These are phyloP conservation scores for Siderastrea radians DNA, from an alignment of 92 coral and sea anemone species.

Conservation along the genomic window DNA sequence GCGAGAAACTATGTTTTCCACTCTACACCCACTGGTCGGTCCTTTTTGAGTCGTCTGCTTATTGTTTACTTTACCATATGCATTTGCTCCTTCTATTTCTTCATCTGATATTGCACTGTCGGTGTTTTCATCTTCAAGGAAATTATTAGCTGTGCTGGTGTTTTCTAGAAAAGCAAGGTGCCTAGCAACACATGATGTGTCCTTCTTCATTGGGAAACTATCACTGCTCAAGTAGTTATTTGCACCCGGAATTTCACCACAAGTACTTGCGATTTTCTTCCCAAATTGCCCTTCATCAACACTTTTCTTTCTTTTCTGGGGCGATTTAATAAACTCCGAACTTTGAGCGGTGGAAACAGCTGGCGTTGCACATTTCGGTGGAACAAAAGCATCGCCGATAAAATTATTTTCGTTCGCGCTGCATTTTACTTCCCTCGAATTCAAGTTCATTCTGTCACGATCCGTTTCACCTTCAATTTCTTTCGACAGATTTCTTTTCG, in stretches of 20 bases:
- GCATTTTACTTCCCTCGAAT: conserved; percentile 25
- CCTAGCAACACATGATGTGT: conserved; percentile 47
- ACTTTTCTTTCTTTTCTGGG: conserved; percentile 49
- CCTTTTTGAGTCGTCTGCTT: conserved; percentile 47
- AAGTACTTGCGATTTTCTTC: conserved; percentile 1
- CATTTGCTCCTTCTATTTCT: conserved; percentile 76
- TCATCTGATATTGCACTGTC: conserved; percentile 99
- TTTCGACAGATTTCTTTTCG: conserved; percentile 43
- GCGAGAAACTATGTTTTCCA: conserved; percentile 79
- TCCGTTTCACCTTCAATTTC: conserved; percentile 39
- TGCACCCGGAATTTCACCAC: neutral
- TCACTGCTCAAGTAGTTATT: neutral
- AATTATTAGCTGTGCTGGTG: conserved; percentile 20
- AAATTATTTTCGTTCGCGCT: neutral
- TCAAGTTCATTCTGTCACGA: conserved; percentile 4
- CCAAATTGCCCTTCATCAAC: conserved; percentile 29
- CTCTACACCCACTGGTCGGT: conserved; percentile 45
- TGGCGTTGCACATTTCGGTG: conserved; percentile 73
- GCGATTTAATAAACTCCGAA: conserved; percentile 60
- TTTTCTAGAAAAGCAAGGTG: conserved; percentile 78
- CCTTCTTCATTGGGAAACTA: neutral
- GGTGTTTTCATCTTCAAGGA: conserved; percentile 85
- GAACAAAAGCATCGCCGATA: conserved; percentile 57
- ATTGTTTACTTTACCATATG: conserved; percentile 28
- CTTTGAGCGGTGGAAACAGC: conserved; percentile 41